Evolutionary conservation across 1,140 invertebrate genomes (phyloP).

Genomic region (Aphidius ervi): DNA sequence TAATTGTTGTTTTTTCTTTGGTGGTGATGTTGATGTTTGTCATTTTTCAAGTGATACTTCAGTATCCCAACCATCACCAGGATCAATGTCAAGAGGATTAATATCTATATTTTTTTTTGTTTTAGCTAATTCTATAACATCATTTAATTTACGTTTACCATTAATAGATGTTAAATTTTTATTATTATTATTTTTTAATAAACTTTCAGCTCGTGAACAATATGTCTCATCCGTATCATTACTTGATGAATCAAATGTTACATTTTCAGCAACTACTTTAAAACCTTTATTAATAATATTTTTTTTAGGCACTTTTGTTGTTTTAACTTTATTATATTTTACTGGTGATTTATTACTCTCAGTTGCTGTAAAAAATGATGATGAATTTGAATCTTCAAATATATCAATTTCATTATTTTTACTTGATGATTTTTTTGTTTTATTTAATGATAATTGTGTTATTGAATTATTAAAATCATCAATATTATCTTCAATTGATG

Average conservation of each 20-base stretch:
- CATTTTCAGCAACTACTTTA: not conserved
- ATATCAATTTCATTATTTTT: not conserved
- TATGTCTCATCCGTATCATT: constrained; percentile 1
- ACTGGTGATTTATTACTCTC: not conserved
- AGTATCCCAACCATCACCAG: constrained; percentile 18
- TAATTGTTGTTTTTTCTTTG: constrained; percentile 25
- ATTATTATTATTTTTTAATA: not conserved
- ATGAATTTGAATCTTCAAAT: not conserved
- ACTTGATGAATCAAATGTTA: not conserved
- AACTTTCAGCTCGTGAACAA: not conserved
- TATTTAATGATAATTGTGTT: no score
- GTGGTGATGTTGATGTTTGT: constrained; percentile 12
- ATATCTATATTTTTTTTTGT: not conserved
- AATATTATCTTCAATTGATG: not conserved
- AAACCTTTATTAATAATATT: no score
- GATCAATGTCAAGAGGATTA: constrained; percentile 8
- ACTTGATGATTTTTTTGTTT: no score
- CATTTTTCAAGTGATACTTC: constrained; percentile 22
- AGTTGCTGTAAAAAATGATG: not conserved
- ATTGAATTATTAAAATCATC: no score
- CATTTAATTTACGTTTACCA: not conserved
- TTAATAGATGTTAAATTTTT: not conserved
- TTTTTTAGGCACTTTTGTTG: not conserved
- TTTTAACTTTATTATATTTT: not conserved
- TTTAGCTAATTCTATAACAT: not conserved